Percentiles rank a stretch among this genome's conserved stretches.
Conservation (phyloP, 2,888 invertebrate genomes). For the Melanophora roralis region DNA sequence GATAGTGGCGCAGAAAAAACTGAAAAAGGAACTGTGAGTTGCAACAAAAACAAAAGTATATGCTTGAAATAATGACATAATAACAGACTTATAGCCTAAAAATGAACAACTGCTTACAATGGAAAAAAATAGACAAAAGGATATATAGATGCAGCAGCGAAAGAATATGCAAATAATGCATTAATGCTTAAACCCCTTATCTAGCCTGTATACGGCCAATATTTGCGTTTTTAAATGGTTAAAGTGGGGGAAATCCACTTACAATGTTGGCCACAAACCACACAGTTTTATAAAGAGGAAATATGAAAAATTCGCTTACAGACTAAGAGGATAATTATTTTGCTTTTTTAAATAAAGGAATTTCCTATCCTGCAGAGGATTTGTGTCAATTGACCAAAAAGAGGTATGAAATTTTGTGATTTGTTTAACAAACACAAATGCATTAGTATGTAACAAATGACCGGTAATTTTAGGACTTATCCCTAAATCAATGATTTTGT, state of each 20-base stretch:
- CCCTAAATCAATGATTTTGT: too few species aligned
- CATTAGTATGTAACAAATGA: too few species aligned
- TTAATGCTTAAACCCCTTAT: slow-evolving; percentile 15
- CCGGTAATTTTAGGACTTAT: too few species aligned
- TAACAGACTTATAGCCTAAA: slow-evolving; percentile 44
- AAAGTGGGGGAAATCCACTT: neutral
- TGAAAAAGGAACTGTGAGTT: neutral
- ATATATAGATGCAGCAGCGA: neutral
- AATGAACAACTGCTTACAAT: slow-evolving; percentile 14
- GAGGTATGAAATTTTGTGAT: too few species aligned
- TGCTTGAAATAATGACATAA: slow-evolving; percentile 59
- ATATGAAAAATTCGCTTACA: too few species aligned
- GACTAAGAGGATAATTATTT: too few species aligned
- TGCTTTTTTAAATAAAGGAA: too few species aligned
- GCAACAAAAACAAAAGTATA: slow-evolving; percentile 12
- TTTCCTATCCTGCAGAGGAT: too few species aligned
- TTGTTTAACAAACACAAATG: too few species aligned
- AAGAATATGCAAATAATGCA: neutral
- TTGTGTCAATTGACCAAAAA: too few species aligned
- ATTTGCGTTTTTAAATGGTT: neutral
- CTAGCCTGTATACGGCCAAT: neutral
- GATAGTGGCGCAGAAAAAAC: slow-evolving; percentile 18
- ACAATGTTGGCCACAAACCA: neutral
- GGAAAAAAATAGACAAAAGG: neutral
- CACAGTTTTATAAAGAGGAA: too few species aligned